phyloP scores from a whole-genome alignment of 2,888 invertebrate genomes.

The Allacma fusca region DNA sequence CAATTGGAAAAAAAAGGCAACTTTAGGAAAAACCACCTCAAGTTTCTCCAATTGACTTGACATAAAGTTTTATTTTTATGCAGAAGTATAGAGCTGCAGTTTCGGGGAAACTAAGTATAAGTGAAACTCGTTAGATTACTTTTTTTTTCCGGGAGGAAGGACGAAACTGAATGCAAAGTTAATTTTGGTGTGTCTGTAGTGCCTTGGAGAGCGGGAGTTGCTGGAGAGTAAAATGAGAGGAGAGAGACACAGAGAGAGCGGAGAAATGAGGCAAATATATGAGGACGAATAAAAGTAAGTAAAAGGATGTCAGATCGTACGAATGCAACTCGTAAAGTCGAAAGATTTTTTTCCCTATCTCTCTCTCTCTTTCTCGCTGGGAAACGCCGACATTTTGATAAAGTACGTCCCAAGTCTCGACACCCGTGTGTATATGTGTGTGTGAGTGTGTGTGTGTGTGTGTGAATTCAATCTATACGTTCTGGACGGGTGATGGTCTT shows the following conservation, averaged over 20 bases:
- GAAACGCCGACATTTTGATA: constrained; percentile 46
- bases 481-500: background rate
- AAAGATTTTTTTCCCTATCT: constrained; percentile 29
- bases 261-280: constrained; percentile 29
- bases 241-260: background rate
- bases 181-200: background rate
- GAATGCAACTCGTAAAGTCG: constrained; percentile 35
- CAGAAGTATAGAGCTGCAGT: too few species aligned
- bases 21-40: too few species aligned
- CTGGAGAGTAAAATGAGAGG: constrained; percentile 19
- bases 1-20: too few species aligned
- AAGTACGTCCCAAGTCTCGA: constrained; percentile 40
- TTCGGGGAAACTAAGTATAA: too few species aligned
- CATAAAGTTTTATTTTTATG: too few species aligned
- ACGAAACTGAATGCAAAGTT: background rate
- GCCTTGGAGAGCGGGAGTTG: too few species aligned
- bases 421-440: constrained; percentile 26
- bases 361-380: background rate
- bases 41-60: too few species aligned
- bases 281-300: constrained; percentile 34
- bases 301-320: constrained; percentile 29
- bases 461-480: constrained; percentile 44
- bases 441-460: constrained; percentile 23
- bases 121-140: too few species aligned
- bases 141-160: too few species aligned